Conservation (phyloP, 2,888 invertebrate genomes). For the Isotomurus palustris region DNA sequence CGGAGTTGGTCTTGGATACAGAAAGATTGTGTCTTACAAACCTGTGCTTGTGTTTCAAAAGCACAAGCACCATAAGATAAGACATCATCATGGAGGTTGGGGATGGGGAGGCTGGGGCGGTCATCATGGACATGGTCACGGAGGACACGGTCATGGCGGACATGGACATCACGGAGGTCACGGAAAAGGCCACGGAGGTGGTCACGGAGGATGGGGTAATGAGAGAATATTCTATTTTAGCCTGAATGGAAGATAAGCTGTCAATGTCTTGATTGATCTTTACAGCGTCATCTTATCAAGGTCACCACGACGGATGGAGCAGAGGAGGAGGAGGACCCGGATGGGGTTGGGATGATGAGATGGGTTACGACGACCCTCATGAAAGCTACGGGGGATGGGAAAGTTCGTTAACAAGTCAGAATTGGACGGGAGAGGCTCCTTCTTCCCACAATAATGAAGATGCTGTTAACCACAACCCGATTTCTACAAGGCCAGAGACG, state of each 20-base stretch:
- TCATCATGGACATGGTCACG: background rate
- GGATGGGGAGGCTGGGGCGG: conserved; percentile 20
- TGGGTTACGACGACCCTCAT: background rate
- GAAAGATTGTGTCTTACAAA: conserved; percentile 21
- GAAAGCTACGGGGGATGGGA: conserved; percentile 19
- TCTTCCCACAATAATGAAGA: no score
- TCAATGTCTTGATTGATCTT: no score
- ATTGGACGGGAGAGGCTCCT: no score
- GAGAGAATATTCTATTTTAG: no score
- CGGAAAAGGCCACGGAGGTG: background rate
- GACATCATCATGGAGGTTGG: conserved; percentile 8
- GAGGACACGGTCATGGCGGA: background rate
- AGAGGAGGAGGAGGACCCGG: no score
- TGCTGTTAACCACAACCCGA: conserved; percentile 4
- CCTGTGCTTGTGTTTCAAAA: conserved; percentile 21
- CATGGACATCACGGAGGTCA: background rate
- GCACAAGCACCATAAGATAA: conserved; percentile 2
- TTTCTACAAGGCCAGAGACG: no score
- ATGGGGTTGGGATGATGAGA: no score
- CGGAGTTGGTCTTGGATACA: conserved; percentile 25
- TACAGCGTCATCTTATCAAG: no score
- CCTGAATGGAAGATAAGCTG: no score
- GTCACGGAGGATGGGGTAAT: no score
- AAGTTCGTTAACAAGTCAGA: no score
- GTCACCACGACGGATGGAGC: no score